These are phyloP conservation scores for Littorina saxatilis DNA, from an alignment of 1,140 invertebrate species.

Conservation along the genomic window DNA sequence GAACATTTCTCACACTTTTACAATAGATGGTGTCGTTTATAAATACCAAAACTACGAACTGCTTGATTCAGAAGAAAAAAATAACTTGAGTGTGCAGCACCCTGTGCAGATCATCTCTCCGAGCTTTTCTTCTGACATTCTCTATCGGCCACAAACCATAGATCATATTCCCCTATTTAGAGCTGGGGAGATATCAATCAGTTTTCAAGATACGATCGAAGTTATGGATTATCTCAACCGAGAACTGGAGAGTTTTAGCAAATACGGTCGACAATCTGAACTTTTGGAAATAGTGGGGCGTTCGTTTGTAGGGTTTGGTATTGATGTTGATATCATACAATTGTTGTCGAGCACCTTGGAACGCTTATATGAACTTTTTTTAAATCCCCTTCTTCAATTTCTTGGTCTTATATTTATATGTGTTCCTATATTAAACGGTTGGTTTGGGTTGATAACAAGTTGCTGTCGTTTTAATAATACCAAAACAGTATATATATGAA, in stretches of 20 bases:
- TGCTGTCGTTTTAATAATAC: too few species aligned
- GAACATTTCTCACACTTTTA: background rate
- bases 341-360: background rate
- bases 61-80: background rate
- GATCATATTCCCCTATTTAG: background rate
- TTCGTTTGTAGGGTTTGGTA: too few species aligned
- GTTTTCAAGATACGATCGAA: background rate
- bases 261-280: too few species aligned
- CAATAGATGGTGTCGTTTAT: background rate
- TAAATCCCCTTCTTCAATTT: background rate
- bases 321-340: background rate
- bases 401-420: background rate
- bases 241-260: too few species aligned
- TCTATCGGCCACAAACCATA: background rate
- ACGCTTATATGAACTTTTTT: background rate
- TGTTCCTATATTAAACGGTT: background rate
- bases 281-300: too few species aligned
- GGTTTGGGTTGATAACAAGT: background rate
- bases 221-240: background rate
- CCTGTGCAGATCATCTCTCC: too few species aligned
- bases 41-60: background rate
- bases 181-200: background rate
- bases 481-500: too few species aligned
- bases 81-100: too few species aligned
- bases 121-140: too few species aligned